Evolutionary conservation across 2,888 invertebrate species (phyloP).

Genomic region (Habroteleia sp.): DNA sequence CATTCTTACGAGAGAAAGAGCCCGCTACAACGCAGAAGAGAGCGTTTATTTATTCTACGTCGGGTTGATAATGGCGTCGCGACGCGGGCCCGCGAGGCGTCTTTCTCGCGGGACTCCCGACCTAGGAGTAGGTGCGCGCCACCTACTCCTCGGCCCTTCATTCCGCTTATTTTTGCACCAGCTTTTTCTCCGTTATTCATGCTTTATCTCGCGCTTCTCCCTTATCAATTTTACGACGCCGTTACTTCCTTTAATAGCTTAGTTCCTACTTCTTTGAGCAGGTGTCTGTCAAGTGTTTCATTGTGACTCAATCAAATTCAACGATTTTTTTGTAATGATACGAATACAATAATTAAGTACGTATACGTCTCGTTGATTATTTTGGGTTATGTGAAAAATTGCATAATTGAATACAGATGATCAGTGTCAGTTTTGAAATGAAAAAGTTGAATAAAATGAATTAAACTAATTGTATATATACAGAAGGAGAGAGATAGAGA

Average conservation of each 20-base stretch:
- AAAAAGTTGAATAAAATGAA: no score
- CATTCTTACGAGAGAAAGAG: slow-evolving; percentile 74
- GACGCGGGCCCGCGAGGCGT: slow-evolving; percentile 58
- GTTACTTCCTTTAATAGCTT: slow-evolving; percentile 9
- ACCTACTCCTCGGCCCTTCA: slow-evolving; percentile 12
- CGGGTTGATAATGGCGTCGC: slow-evolving; percentile 58
- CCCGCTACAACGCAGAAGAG: slow-evolving; percentile 30
- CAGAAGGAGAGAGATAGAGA: no score
- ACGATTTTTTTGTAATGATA: no score
- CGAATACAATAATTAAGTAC: no score
- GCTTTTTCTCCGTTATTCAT: slow-evolving; percentile 7
- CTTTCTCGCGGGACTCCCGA: slow-evolving; percentile 48
- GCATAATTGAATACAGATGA: no score
- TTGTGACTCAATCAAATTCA: neutral
- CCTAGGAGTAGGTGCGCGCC: slow-evolving; percentile 28
- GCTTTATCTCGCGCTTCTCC: slow-evolving; percentile 5
- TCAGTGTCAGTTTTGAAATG: no score
- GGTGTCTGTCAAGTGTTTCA: neutral
- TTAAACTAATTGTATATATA: no score
- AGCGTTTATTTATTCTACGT: slow-evolving; percentile 60
- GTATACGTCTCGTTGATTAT: no score
- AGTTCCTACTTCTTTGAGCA: neutral
- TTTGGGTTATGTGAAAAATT: no score
- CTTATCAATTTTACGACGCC: slow-evolving; percentile 35
- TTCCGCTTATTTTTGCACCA: slow-evolving; percentile 20